Conservation (phyloP, 2,797 vertebrate species). For the Spizella passerina region DNA sequence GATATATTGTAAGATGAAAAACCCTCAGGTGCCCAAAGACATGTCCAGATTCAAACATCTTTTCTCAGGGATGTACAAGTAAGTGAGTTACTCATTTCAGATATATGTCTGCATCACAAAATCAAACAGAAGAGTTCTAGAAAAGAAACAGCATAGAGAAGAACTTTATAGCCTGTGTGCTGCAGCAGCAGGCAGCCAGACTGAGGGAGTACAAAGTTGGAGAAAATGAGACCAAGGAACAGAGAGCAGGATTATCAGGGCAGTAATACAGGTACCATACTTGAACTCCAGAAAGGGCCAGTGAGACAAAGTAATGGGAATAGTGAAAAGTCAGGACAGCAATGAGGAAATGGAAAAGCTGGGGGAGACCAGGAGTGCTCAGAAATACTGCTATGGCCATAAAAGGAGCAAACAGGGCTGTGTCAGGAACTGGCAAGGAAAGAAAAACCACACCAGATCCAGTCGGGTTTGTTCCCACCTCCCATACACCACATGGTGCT, state of each 20-base stretch:
- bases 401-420: not conserved
- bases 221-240: not conserved
- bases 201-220: not conserved
- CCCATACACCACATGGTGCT: fast-evolving
- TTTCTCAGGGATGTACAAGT: not conserved
- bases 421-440: not conserved
- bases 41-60: not conserved
- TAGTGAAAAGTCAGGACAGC: not conserved
- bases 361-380: not conserved
- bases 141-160: not conserved
- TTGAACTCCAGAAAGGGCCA: not conserved
- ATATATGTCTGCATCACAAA: not conserved
- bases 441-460: not conserved
- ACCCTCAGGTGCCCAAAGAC: not conserved
- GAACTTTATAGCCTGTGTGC: not conserved
- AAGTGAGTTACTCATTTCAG: not conserved
- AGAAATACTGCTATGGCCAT: not conserved
- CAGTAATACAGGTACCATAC: no score
- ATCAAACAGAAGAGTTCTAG: not conserved
- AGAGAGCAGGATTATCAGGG: not conserved
- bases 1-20: not conserved
- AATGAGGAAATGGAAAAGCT: not conserved
- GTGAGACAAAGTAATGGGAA: not conserved
- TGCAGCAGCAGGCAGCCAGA: not conserved
- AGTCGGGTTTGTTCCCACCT: not conserved